Evolutionary conservation across 1,140 invertebrate species (phyloP).

Genomic region (Zaprionus camerounensis): DNA sequence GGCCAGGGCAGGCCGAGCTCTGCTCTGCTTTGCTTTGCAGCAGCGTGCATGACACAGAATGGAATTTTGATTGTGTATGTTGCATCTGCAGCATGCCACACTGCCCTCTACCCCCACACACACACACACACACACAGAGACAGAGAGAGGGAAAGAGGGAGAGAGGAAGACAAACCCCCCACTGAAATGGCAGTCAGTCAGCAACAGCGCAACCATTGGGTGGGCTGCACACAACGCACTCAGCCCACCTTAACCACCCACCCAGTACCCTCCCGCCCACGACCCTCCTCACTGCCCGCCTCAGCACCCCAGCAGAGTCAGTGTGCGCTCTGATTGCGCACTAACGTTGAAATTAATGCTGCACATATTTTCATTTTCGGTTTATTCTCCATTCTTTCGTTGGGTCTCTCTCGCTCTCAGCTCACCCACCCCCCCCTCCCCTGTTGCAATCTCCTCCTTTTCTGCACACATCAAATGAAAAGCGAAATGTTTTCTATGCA

Average conservation of each 20-base stretch:
- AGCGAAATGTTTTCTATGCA: conserved; percentile 10
- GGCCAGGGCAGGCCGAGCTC: no score
- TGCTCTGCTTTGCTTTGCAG: no score
- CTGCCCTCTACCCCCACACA: no score
- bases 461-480: conserved; percentile 20
- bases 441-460: background rate
- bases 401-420: conserved; percentile 32
- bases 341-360: conserved; percentile 67
- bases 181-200: conserved; percentile 11
- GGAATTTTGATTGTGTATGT: conserved; percentile 67
- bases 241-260: background rate
- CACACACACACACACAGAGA: no score
- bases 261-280: background rate
- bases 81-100: conserved; percentile 41
- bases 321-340: conserved; percentile 49
- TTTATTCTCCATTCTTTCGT: conserved; percentile 46
- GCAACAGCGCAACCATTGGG: background rate
- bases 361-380: conserved; percentile 66
- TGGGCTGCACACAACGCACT: conserved; percentile 1
- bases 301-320: conserved; percentile 3
- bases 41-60: conserved; percentile 54
- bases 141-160: no score
- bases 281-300: background rate
- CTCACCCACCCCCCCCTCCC: background rate
- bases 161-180: background rate